These are phyloP conservation scores for Mnemiopsis leidyi DNA, from an alignment of 37 sponge, comb jelly and placozoan genomes.

Conservation along the genomic window DNA sequence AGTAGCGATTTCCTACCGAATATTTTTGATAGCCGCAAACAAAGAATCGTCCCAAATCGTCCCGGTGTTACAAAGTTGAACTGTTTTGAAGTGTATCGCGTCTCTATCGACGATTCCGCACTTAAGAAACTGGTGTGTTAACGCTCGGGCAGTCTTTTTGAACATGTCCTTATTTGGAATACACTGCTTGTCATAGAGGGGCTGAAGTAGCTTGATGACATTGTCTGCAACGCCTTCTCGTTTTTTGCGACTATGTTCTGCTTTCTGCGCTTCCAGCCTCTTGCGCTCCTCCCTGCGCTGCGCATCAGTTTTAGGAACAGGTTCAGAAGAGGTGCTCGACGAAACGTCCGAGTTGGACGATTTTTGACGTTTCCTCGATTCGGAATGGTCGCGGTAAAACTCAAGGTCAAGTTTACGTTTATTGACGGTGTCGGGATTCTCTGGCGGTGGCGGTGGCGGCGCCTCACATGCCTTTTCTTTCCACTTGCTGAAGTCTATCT, in stretches of 20 bases:
- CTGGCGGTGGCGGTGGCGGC: no score
- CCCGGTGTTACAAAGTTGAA: conserved; percentile 35
- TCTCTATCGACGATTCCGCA: conserved; percentile 1
- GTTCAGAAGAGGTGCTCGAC: no score
- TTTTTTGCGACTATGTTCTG: background rate
- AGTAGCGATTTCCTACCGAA: no score
- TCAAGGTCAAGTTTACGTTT: background rate
- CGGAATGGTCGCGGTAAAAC: background rate
- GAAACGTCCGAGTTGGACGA: background rate
- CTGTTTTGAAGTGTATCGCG: conserved; percentile 8
- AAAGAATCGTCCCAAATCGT: background rate
- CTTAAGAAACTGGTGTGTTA: conserved; percentile 36
- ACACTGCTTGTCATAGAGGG: conserved; percentile 52
- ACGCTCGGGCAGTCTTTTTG: conserved; percentile 22
- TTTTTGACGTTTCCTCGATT: background rate
- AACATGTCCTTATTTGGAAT: conserved; percentile 40
- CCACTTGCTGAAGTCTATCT: conserved; percentile 16
- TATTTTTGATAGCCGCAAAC: background rate
- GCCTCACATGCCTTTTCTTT: background rate
- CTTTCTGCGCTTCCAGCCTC: background rate
- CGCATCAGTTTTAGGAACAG: no score
- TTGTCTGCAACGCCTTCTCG: conserved; percentile 31
- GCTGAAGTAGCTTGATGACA: conserved; percentile 28
- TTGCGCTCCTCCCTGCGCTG: background rate
- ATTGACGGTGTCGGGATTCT: no score